A percentile compares a stretch with the other conserved stretches of the same genome.
Evolutionary conservation across 2,797 vertebrate genomes (phyloP).

Genomic region (Schizothorax lantsangensis): DNA sequence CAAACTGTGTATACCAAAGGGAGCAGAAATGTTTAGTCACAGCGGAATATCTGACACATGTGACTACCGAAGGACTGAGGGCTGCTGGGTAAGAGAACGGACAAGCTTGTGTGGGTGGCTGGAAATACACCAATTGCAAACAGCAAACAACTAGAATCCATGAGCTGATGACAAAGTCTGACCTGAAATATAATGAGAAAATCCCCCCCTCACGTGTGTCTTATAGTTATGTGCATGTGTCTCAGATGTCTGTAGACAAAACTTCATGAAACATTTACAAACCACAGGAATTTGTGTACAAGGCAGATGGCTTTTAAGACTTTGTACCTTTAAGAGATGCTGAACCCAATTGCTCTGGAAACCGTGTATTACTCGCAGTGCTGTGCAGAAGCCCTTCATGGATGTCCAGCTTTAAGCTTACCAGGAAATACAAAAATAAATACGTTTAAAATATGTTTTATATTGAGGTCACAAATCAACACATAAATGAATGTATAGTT

Average conservation of each 20-base stretch:
- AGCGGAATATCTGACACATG: conserved; percentile 65
- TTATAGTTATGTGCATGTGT: conserved; percentile 6
- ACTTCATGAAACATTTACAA: background rate
- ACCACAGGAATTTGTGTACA: background rate
- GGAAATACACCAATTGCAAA: conserved; percentile 40
- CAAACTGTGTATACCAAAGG: conserved; percentile 45
- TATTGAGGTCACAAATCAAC: background rate
- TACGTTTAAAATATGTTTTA: background rate
- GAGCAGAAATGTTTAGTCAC: conserved; percentile 65
- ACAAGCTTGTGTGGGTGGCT: conserved; percentile 26
- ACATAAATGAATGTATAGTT: background rate
- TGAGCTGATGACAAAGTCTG: conserved; percentile 5
- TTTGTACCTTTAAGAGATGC: background rate
- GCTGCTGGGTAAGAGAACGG: conserved; percentile 24
- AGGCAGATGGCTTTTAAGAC: background rate
- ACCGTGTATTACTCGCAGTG: background rate
- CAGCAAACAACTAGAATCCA: conserved; percentile 14
- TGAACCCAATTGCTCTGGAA: background rate
- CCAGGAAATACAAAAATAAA: conserved; percentile 2
- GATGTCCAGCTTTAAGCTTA: background rate
- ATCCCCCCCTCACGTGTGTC: conserved; percentile 5
- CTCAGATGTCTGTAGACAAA: background rate
- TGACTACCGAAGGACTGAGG: conserved; percentile 26
- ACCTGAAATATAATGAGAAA: background rate
- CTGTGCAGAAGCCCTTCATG: background rate